phyloP scores from a whole-genome alignment of 2,888 invertebrate species.

The Temnothorax unifasciatus region DNA sequence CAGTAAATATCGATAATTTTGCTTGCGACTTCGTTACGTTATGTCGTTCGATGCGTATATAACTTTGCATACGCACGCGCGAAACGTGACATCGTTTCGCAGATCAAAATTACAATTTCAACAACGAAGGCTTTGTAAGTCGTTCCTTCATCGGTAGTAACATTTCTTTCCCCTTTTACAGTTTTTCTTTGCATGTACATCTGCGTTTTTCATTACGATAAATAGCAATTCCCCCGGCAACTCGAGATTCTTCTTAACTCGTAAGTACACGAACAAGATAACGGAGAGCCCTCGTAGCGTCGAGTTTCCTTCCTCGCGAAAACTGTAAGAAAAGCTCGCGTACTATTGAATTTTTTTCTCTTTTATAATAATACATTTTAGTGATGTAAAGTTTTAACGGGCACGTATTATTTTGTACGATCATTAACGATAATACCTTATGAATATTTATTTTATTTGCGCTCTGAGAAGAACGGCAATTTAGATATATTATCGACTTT shows the following conservation, averaged over 20 bases:
- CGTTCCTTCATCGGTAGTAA: not conserved
- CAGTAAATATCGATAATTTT: conserved; percentile 37
- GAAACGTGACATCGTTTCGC: not conserved
- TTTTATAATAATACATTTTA: conserved; percentile 16
- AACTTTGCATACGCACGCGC: not conserved
- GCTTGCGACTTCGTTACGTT: conserved; percentile 31
- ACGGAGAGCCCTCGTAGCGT: conserved; percentile 25
- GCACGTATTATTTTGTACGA: conserved; percentile 6
- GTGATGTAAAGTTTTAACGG: conserved; percentile 14
- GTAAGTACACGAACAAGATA: conserved; percentile 24
- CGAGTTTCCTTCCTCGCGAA: conserved; percentile 21
- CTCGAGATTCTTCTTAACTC: conserved; percentile 48
- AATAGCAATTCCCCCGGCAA: conserved; percentile 34
- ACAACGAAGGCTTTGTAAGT: not conserved
- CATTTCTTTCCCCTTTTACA: not conserved
- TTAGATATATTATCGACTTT: not conserved
- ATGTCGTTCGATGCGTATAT: not conserved
- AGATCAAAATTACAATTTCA: not conserved
- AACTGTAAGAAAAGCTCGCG: conserved; percentile 9
- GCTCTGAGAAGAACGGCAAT: not conserved
- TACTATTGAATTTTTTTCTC: conserved; percentile 18
- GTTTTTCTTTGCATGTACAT: not conserved
- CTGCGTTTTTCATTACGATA: conserved; percentile 36
- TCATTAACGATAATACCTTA: not conserved
- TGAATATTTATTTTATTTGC: not conserved